Conservation (phyloP, 2,888 invertebrate genomes). For the Microctonus aethiopoides region DNA sequence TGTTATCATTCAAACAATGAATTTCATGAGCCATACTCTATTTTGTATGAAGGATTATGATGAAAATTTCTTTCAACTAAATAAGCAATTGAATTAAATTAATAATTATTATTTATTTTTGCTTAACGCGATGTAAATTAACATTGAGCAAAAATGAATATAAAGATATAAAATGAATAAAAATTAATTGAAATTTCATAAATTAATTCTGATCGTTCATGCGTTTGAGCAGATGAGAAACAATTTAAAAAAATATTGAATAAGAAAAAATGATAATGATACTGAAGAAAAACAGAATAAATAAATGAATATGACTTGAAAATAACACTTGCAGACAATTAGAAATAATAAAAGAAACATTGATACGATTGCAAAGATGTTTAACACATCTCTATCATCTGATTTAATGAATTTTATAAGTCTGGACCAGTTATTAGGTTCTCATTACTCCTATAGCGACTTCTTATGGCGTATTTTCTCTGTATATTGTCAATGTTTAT, state of each 20-base stretch:
- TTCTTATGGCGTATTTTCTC: constrained; percentile 67
- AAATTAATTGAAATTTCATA: constrained; percentile 13
- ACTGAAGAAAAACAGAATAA: constrained; percentile 12
- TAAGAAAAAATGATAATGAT: constrained; percentile 29
- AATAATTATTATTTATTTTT: constrained; percentile 52
- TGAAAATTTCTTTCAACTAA: constrained; percentile 28
- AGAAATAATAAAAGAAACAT: constrained; percentile 16
- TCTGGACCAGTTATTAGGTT: constrained; percentile 66
- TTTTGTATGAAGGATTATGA: background rate
- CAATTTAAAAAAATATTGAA: constrained; percentile 14
- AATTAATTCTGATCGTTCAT: constrained; percentile 6
- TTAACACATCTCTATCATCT: constrained; percentile 60
- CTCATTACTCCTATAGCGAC: constrained; percentile 64
- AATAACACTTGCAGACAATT: constrained; percentile 33
- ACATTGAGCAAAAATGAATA: constrained; percentile 32
- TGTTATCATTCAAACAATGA: constrained; percentile 21
- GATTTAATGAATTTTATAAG: constrained; percentile 66
- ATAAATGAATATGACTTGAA: constrained; percentile 22
- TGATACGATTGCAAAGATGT: constrained; percentile 32
- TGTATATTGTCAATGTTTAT: constrained; percentile 67
- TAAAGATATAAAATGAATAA: constrained; percentile 26
- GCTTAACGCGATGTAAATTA: constrained; percentile 54
- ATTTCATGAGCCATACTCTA: background rate
- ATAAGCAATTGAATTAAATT: constrained; percentile 4
- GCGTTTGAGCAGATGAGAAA: constrained; percentile 16